These are phyloP conservation scores for Oryctes rhinoceros DNA, from an alignment of 1,140 invertebrate species.

Conservation along the genomic window DNA sequence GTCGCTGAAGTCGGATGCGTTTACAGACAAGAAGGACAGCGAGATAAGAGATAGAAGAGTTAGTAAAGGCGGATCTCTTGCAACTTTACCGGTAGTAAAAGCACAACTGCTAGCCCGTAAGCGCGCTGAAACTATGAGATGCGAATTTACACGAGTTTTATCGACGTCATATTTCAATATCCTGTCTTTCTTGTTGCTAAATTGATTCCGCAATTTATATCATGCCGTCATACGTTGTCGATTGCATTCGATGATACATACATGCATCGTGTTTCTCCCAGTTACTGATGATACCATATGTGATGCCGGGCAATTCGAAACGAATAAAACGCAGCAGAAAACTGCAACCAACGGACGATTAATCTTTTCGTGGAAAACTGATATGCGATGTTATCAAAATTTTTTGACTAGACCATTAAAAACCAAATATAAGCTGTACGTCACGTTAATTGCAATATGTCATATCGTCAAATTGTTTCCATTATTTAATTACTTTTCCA, in stretches of 20 bases:
- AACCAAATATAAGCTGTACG: too few relatives aligned
- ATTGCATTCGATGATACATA: not conserved
- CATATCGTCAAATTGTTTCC: too few relatives aligned
- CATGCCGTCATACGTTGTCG: not conserved
- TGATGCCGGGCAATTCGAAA: not conserved
- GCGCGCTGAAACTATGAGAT: constrained; percentile 40
- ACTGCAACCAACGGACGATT: not conserved
- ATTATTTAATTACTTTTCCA: too few relatives aligned
- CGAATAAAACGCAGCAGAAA: not conserved
- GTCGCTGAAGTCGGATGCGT: not conserved
- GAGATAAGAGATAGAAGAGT: constrained; percentile 24
- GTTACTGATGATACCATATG: not conserved
- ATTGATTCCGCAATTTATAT: constrained; percentile 35
- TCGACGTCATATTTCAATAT: constrained; percentile 39
- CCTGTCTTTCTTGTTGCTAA: constrained; percentile 12
- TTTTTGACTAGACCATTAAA: too few relatives aligned
- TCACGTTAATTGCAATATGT: too few relatives aligned
- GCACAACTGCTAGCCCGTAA: constrained; percentile 41
- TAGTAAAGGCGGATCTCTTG: constrained; percentile 23
- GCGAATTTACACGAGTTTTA: constrained; percentile 39
- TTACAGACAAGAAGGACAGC: constrained; percentile 28
- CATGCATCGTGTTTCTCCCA: not conserved
- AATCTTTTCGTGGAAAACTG: not conserved
- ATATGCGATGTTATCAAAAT: too few relatives aligned
- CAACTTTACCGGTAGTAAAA: constrained; percentile 39